Conservation (phyloP, 2,888 invertebrate species). For the Habrosyne pyritoides region DNA sequence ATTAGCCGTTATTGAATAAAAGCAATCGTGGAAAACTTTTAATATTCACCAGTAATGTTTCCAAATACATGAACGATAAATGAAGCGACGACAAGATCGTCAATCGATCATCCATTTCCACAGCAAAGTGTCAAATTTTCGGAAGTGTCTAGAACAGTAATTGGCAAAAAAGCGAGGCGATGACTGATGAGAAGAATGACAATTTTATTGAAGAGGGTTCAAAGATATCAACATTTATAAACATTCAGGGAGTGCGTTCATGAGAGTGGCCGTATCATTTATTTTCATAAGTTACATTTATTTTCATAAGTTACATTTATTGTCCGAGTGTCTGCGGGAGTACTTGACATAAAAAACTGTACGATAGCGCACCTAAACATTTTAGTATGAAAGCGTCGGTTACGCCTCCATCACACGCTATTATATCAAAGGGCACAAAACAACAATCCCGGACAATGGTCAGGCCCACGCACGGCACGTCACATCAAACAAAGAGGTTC, state of each 20-base stretch:
- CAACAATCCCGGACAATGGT: conserved; percentile 45
- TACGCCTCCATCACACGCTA: conserved; percentile 36
- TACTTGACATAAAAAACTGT: conserved; percentile 22
- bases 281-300: not conserved
- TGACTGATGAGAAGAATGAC: not conserved
- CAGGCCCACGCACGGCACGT: conserved; percentile 48
- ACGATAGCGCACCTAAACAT: conserved; percentile 27
- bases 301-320: not conserved
- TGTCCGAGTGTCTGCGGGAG: not conserved
- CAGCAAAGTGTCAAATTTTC: not conserved
- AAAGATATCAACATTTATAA: not conserved
- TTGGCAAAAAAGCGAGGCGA: not conserved
- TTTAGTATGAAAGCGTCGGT: conserved; percentile 29
- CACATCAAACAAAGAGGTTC: conserved; percentile 53
- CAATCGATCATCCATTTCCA: conserved; percentile 4
- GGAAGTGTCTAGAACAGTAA: not conserved
- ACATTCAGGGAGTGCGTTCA: not conserved
- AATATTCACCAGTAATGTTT: not conserved
- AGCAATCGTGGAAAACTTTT: not conserved
- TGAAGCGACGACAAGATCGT: not conserved
- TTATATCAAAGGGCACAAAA: conserved; percentile 38
- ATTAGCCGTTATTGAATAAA: not conserved
- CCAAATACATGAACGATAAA: not conserved
- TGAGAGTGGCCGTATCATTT: not conserved
- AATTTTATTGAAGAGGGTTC: conserved; percentile 3